Percentiles rank a stretch among this genome's conserved stretches.
phyloP scores from a whole-genome alignment of 2,113 vertebrate genomes.

The Lagopus leucura region DNA sequence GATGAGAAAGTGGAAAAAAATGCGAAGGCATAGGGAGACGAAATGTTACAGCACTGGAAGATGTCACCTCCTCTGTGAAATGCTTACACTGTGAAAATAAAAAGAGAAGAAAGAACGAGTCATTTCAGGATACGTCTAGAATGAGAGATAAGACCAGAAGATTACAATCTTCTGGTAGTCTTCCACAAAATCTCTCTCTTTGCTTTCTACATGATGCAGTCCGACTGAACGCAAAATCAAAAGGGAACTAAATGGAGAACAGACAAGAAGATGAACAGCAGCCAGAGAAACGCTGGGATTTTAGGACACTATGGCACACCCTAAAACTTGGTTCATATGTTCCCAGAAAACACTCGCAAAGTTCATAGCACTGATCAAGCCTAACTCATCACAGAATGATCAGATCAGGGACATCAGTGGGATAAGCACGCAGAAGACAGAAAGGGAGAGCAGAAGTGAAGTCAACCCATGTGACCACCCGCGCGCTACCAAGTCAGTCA shows the following conservation, averaged over 20 bases:
- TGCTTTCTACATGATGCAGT: background rate
- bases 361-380: background rate
- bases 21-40: slow-evolving; percentile 46
- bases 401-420: background rate
- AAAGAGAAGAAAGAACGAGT: slow-evolving; percentile 41
- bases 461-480: background rate
- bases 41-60: slow-evolving; percentile 54
- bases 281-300: background rate
- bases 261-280: background rate
- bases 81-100: slow-evolving; percentile 41
- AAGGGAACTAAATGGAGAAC: background rate
- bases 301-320: background rate
- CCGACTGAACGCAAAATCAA: background rate
- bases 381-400: background rate
- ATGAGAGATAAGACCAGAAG: slow-evolving; percentile 55
- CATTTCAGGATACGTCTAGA: slow-evolving; percentile 62
- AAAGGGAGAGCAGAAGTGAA: background rate
- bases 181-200: slow-evolving; percentile 26
- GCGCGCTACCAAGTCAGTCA: background rate
- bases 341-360: background rate
- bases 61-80: slow-evolving; percentile 58
- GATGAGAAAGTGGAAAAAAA: slow-evolving; percentile 69
- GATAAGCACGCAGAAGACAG: background rate
- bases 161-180: slow-evolving; percentile 43
- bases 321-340: background rate